Base-by-base conservation (phyloP, 1,140 invertebrate genomes). In the Drosophila subpulchrella region DNA sequence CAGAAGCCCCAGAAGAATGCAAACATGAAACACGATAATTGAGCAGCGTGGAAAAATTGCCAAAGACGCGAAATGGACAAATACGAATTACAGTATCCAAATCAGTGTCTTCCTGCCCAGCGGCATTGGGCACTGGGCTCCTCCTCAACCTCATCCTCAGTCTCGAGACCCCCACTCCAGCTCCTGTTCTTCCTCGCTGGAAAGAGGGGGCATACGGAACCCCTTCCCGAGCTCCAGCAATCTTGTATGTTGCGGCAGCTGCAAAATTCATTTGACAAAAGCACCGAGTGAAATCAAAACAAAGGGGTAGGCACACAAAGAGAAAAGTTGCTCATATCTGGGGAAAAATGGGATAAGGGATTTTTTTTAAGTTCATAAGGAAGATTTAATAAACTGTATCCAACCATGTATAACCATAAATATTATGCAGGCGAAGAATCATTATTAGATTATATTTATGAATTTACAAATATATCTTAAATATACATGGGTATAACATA, bases 21-120 rank as follows among this genome's bases (percentile, higher is more conserved):
- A 88, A 88, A 88, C 84, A 88, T 80, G 84, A 88, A 89, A 88
- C 83, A 88, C 83, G 84, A 88, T 88, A 88, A 88, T 88, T 88
- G 84, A 88, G 84, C 80, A 83, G 84, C 84, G 84, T 88, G 84
- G 84, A 88, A 88, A 88, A 88, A 88, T 88, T 88, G 84, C 84
- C 80, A 84, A 89, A 89, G 84, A 88, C 84, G 84, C 84, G 84
- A 88, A 88, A 89, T 84, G 84, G 84, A 89, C 84, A 88, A 88
- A 88, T 88, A 88, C 84, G 84, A 88, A 88, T 88, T 89, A 88
- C 84, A 81, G 84, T 84, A 88, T 89, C 84, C 84, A 88, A 88
- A 88, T 88, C 84, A 88, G 84, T 88, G 84, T 89, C 76, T 79
- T 81, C 77, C 71, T 78, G 75, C 58, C 75, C 75, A 76, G 72